Base-by-base conservation (phyloP, 2,888 invertebrate genomes). In the Acleris literana region DNA sequence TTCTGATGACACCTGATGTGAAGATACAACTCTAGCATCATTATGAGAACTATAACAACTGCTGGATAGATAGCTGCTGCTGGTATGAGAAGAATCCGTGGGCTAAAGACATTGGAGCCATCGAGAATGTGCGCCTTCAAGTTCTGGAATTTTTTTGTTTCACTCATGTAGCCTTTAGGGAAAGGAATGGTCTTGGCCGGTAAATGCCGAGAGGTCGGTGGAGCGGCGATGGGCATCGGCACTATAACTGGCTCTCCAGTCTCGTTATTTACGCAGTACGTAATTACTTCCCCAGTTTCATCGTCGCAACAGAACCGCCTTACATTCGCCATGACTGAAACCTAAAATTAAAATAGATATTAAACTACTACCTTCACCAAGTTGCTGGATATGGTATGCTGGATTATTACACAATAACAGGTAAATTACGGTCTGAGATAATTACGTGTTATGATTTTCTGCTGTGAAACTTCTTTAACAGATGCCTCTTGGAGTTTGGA, bases 1-100 rank as follows among this genome's bases (percentile, higher is more conserved):
- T 95, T 95, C 71, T 93, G 94, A 76, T 96, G 96, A 7, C 95
- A 94, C 88, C 93, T 93, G n/a, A 93, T 90, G 80, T 96, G 96
- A 29, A 96, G 83, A n/a, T 91, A 82, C 18, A 94, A 84, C 84
- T 96, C 96, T 13, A 94, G 74, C 1, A 94, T 64, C 55, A 93
- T 87, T 29, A 95, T 80, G 29, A 94, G 70, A 0, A 93, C 77
- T 52, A 93, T 92, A 11, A 94, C 77, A 18, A 94, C 73, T 9
- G 93, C 91, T 11, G 94, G 93, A 72, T 93, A 94, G 54, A 94
- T 83, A 82, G 94, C 93, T 0, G 94, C 75, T 2, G 95, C 94
- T 1, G 95, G 95, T 72, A 95, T 86, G 13, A 95, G 85, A 66
- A 94, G 92, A 73, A 95, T 80, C 65, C 93, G 87, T 74, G 88